phyloP scores from a whole-genome alignment of 1,140 invertebrate genomes.

The Amyelois transitella region DNA sequence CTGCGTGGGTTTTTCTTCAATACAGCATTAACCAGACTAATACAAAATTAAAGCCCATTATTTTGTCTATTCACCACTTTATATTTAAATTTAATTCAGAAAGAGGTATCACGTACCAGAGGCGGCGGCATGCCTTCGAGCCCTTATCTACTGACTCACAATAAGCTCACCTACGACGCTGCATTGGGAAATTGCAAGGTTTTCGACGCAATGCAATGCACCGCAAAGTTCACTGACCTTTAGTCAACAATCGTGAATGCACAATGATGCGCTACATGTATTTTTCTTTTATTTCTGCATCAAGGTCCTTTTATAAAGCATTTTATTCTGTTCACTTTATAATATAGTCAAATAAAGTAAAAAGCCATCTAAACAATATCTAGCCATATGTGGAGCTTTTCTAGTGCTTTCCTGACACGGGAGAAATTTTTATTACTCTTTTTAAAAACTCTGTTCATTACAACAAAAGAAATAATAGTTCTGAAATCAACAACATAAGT shows the following conservation, averaged over 20 bases:
- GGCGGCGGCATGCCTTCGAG: not conserved
- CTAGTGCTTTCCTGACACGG: no score
- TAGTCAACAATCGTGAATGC: constrained; percentile 40
- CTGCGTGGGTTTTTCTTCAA: no score
- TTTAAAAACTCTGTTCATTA: no score
- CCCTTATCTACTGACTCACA: constrained; percentile 6
- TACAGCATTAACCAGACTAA: no score
- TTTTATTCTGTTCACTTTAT: not conserved
- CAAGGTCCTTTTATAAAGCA: not conserved
- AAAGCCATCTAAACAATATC: no score
- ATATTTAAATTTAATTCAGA: not conserved
- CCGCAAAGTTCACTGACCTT: constrained; percentile 33
- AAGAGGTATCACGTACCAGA: not conserved
- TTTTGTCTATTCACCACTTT: not conserved
- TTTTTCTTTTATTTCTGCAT: constrained; percentile 13
- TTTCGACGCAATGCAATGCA: constrained; percentile 19
- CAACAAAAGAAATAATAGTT: no score
- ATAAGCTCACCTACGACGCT: constrained; percentile 9
- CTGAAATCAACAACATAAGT: no score
- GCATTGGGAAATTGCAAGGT: constrained; percentile 22
- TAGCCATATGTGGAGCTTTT: no score
- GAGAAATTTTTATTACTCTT: no score
- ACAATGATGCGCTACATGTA: constrained; percentile 48
- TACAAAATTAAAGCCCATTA: not conserved
- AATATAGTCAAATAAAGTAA: no score